Percentiles rank a stretch among this genome's conserved stretches.
phyloP scores from a whole-genome alignment of 2,113 vertebrate species.

The Neodon shergylaensis region DNA sequence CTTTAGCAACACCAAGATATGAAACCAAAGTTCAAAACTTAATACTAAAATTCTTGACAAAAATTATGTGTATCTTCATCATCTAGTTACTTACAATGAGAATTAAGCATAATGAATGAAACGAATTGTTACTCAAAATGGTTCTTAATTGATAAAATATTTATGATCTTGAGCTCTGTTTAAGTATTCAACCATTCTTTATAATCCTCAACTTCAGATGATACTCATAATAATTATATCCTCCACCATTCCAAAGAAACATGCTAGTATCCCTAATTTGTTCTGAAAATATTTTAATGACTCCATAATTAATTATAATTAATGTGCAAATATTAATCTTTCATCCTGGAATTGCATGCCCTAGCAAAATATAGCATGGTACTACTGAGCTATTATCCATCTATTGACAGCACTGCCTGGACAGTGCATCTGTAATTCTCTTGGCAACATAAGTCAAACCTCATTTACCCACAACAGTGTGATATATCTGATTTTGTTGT shows the following conservation, averaged over 20 bases:
- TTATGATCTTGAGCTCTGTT: not conserved
- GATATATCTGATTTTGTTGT: conserved; percentile 54
- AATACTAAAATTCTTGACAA: not conserved
- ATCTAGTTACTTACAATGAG: not conserved
- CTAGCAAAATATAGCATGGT: not conserved
- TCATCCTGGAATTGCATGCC: not conserved
- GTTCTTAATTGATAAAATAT: not conserved
- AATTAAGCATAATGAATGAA: not conserved
- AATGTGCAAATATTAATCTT: conserved; percentile 33
- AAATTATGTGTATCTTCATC: not conserved
- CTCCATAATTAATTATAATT: conserved; percentile 50
- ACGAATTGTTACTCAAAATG: not conserved
- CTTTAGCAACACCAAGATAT: not conserved
- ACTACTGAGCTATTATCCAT: not conserved
- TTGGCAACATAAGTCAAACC: not conserved
- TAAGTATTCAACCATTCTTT: not conserved
- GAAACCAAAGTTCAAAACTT: not conserved
- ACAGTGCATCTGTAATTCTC: not conserved
- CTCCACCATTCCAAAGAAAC: not conserved
- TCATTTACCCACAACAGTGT: conserved; percentile 38
- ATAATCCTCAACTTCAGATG: not conserved
- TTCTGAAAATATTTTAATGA: not conserved
- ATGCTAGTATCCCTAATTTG: not conserved
- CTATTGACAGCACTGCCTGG: not conserved
- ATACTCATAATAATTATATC: not conserved